Conservation (phyloP, 2,113 vertebrate genomes). For the Thalassarche chlororhynchos region DNA sequence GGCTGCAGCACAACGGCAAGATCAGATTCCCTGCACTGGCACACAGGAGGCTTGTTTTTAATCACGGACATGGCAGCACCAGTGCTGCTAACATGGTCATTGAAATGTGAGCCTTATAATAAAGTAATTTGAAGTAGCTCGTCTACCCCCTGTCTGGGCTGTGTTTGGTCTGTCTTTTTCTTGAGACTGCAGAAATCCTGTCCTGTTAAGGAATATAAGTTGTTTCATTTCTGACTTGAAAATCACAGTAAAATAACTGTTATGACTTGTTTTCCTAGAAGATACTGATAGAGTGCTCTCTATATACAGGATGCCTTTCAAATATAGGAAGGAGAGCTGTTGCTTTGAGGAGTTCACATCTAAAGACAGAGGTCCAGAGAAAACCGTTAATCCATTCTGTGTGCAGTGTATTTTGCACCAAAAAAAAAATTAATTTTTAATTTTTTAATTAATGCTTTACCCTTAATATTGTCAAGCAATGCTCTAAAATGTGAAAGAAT, state of each 20-base stretch:
- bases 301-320: not conserved
- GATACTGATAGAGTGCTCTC: not conserved
- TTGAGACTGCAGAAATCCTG: not conserved
- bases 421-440: not conserved
- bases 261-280: not conserved
- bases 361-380: not conserved
- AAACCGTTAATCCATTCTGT: not conserved
- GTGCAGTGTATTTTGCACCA: not conserved
- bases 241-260: not conserved
- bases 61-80: not conserved
- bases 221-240: not conserved
- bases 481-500: not conserved
- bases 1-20: not conserved
- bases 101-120: not conserved
- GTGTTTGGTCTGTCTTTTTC: not conserved
- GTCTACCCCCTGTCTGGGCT: not conserved
- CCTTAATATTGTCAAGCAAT: not conserved
- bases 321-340: not conserved
- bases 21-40: not conserved
- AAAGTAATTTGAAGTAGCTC: not conserved
- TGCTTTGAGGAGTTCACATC: not conserved
- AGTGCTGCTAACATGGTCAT: fast-evolving
- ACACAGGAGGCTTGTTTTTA: not conserved
- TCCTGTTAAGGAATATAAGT: not conserved
- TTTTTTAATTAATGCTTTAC: not conserved